Evolutionary conservation across 2,797 vertebrate species (phyloP).

Genomic region (Labeo calbasu): DNA sequence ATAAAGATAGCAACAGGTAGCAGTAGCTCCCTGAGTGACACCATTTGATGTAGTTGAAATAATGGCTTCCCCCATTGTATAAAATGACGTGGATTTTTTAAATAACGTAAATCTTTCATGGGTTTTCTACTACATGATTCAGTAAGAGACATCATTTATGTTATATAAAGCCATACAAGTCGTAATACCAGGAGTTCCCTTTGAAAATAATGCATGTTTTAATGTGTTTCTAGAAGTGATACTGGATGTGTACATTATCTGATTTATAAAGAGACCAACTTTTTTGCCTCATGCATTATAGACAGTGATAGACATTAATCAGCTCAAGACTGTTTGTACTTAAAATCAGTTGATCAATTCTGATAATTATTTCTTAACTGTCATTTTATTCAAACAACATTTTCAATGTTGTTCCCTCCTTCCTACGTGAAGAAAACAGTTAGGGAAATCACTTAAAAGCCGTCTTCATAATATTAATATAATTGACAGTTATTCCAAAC

Average conservation of each 20-base stretch:
- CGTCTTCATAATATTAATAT: not conserved
- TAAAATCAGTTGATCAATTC: conserved; percentile 1
- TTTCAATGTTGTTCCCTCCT: not conserved
- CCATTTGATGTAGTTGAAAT: no score
- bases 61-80: no score
- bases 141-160: no score
- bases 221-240: not conserved
- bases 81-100: no score
- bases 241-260: not conserved
- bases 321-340: not conserved
- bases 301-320: not conserved
- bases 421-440: not conserved
- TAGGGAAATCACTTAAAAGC: not conserved
- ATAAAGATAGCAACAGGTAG: no score
- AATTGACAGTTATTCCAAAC: not conserved
- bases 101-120: no score
- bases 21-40: no score
- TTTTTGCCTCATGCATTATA: not conserved
- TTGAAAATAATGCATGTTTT: not conserved
- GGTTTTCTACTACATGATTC: no score
- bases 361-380: not conserved
- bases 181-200: no score
- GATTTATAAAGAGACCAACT: not conserved
- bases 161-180: no score
- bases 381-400: not conserved